These are phyloP conservation scores for Serranus cabrilla DNA, from an alignment of 2,797 vertebrate species.

Conservation along the genomic window DNA sequence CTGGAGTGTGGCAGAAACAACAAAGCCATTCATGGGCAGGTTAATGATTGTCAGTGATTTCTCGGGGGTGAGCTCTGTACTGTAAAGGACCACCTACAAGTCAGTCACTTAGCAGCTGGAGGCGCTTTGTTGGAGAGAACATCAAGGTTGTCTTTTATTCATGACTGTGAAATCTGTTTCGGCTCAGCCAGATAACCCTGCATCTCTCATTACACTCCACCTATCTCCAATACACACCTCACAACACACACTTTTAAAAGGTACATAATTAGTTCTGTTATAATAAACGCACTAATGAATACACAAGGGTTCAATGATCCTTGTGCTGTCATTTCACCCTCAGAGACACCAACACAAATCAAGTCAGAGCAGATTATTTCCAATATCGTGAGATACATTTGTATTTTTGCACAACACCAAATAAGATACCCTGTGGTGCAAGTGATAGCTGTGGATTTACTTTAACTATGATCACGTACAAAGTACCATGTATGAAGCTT, in stretches of 20 bases:
- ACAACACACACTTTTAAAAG: neutral
- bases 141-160: slow-evolving; percentile 48
- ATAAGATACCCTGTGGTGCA: neutral
- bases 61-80: slow-evolving; percentile 1
- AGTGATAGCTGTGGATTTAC: neutral
- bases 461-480: neutral
- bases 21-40: slow-evolving; percentile 31
- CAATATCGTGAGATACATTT: too few species aligned
- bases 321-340: too few species aligned
- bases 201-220: slow-evolving; percentile 10
- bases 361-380: neutral
- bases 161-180: slow-evolving; percentile 37
- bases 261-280: neutral
- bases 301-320: neutral
- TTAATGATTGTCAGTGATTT: slow-evolving; percentile 62
- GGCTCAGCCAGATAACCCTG: slow-evolving; percentile 5
- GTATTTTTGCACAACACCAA: neutral
- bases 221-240: neutral
- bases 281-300: neutral
- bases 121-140: slow-evolving; percentile 24
- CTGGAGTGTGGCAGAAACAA: neutral
- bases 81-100: slow-evolving; percentile 33
- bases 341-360: neutral
- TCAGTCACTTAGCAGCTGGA: slow-evolving; percentile 20
- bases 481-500: neutral